Base-by-base conservation (phyloP, 2,113 vertebrate genomes). In the Silurus glanis region DNA sequence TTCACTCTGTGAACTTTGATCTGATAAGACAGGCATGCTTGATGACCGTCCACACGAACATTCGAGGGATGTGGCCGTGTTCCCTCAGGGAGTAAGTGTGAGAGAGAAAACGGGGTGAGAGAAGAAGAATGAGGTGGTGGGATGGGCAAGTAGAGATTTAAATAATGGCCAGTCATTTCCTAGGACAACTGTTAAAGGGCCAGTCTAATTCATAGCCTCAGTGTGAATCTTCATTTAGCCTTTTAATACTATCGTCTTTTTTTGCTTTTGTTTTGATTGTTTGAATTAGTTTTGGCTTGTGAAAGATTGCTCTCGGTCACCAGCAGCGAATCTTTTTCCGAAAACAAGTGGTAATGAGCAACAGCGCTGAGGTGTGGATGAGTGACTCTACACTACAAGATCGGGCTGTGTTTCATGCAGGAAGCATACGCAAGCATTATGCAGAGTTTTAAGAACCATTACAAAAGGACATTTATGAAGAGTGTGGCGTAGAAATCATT, bases 1-100 rank as follows among this genome's bases (percentile, higher is more conserved):
- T 87, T 87, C 61, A 58, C 80, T 76, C 59, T n/a, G 1, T 87
- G 72, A 87, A 87, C 80, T 83, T 83, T 87, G 59, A 83, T 87
- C 85, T 78, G 85, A 87, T 83, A 75, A 83, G 85, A 87, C 85
- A 86, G 80, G 80, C 85, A 75, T 62, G 85, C 80, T 83, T 82
- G 69, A 75, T 66, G 62, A n/a, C 25, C 53, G 58, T 45, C 55
- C 17, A 25, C 56, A 75, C 66, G 80, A 82, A 75, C 71, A 78
- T 55, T 78, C 21, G 75, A 87, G 80, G 69, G 76, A 56, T 83
- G 85, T 76, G 71, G 19, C 80, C 47, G 69, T 56, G 80, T 37
- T 76, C 59, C 71, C 28, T 66, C 4, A 67, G 80, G 85, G 64
- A 71, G 64, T 49, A 21, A 67, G 51, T 0, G 9, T 0, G 21